A percentile compares a stretch with the other conserved stretches of the same genome.
Conservation (phyloP, 1,140 invertebrate genomes). For the Mycetomoellerius zeteki region DNA sequence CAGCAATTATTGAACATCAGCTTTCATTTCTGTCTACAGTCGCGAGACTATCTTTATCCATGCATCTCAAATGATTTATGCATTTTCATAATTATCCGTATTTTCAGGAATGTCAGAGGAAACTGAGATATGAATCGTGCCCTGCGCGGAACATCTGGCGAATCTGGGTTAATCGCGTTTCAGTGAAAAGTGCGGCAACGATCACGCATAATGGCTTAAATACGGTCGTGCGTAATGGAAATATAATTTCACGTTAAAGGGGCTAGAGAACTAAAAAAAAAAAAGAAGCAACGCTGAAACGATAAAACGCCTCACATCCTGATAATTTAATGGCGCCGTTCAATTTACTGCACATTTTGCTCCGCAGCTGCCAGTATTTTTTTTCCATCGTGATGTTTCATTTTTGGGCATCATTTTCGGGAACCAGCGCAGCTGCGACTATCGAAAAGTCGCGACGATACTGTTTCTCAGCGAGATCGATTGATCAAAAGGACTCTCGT, state of each 20-base stretch:
- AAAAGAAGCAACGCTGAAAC: neutral
- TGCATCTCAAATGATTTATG: slow-evolving; percentile 58
- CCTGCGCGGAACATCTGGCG: slow-evolving; percentile 67
- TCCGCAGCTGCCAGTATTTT: slow-evolving; percentile 47
- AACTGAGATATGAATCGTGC: slow-evolving; percentile 70
- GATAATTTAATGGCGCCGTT: slow-evolving; percentile 76
- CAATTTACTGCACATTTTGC: slow-evolving; percentile 72
- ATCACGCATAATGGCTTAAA: slow-evolving; percentile 76
- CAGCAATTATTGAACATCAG: slow-evolving; percentile 30
- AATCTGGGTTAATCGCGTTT: slow-evolving; percentile 76
- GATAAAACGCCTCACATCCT: slow-evolving; percentile 59
- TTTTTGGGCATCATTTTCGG: slow-evolving; percentile 44
- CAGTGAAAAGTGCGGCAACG: slow-evolving; percentile 74
- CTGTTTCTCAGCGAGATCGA: slow-evolving; percentile 24
- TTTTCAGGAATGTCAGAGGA: slow-evolving; percentile 70
- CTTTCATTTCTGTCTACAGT: slow-evolving; percentile 21
- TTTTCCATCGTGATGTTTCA: slow-evolving; percentile 51
- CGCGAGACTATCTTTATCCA: slow-evolving; percentile 15
- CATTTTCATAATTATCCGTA: slow-evolving; percentile 61
- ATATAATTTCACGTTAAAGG: slow-evolving; percentile 75
- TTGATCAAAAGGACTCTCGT: slow-evolving; percentile 20
- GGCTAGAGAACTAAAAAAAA: slow-evolving; percentile 53
- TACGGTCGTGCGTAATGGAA: slow-evolving; percentile 77
- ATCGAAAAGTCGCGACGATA: slow-evolving; percentile 31
- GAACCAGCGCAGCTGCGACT: slow-evolving; percentile 44